Percentiles rank a stretch among this genome's conserved stretches.
Evolutionary conservation across 2,797 vertebrate species (phyloP).

Genomic region (Mormyrus hasselquistii): DNA sequence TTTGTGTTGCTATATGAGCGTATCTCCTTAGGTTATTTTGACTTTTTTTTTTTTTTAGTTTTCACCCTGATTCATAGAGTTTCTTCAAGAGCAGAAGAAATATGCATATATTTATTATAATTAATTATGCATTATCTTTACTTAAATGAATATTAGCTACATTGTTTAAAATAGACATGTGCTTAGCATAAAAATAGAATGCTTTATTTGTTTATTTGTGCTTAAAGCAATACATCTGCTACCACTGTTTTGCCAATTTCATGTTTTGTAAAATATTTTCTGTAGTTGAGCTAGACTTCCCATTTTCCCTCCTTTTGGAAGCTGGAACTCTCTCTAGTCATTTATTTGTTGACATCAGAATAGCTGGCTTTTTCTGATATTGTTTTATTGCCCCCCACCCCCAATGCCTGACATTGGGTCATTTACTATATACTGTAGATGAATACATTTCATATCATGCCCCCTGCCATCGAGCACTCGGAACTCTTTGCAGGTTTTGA

Average conservation of each 20-base stretch:
- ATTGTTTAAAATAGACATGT: neutral
- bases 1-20: neutral
- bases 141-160: neutral
- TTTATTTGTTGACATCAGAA: constrained; percentile 21
- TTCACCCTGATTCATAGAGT: neutral
- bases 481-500: neutral
- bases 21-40: neutral
- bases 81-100: neutral
- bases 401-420: neutral
- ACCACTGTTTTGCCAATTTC: neutral
- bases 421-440: neutral
- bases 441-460: neutral
- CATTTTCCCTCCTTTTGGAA: constrained; percentile 13
- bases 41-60: neutral
- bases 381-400: neutral
- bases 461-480: neutral
- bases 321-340: neutral
- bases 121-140: neutral
- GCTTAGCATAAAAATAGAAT: neutral
- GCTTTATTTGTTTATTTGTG: neutral
- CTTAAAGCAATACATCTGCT: neutral
- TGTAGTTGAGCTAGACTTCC: neutral
- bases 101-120: neutral
- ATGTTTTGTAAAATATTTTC: neutral
- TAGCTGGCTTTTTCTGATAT: neutral